These are phyloP conservation scores for Odontothrips loti DNA, from an alignment of 2,888 invertebrate genomes.

Conservation along the genomic window DNA sequence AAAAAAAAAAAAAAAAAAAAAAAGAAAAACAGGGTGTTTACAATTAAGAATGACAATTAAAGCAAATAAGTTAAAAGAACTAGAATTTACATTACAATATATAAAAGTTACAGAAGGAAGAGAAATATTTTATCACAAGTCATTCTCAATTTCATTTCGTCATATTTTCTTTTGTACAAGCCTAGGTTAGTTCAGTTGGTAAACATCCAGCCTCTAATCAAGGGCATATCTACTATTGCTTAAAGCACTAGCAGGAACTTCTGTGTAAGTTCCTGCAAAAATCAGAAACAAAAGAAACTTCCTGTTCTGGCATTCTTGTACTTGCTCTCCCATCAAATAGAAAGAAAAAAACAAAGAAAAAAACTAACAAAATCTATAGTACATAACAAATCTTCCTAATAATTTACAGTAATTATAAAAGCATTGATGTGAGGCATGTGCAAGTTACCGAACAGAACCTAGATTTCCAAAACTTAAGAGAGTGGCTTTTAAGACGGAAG, in stretches of 20 bases:
- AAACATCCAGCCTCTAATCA: background rate
- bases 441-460: background rate
- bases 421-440: background rate
- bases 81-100: background rate
- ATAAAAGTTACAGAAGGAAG: background rate
- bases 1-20: background rate
- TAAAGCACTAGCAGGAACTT: background rate
- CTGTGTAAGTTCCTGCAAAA: background rate
- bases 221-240: background rate
- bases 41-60: background rate
- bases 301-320: background rate
- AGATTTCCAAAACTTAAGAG: background rate
- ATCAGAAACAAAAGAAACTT: background rate
- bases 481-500: no score
- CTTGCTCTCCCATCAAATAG: background rate
- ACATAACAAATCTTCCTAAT: background rate
- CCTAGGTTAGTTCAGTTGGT: background rate
- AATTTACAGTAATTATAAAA: background rate
- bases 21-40: background rate
- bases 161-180: background rate
- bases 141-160: background rate
- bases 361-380: conserved; percentile 1
- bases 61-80: background rate
- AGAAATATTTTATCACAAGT: background rate
- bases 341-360: background rate